Percentiles rank a stretch among this genome's conserved stretches.
Conservation (phyloP, 2,888 invertebrate genomes). For the Pocota personata region DNA sequence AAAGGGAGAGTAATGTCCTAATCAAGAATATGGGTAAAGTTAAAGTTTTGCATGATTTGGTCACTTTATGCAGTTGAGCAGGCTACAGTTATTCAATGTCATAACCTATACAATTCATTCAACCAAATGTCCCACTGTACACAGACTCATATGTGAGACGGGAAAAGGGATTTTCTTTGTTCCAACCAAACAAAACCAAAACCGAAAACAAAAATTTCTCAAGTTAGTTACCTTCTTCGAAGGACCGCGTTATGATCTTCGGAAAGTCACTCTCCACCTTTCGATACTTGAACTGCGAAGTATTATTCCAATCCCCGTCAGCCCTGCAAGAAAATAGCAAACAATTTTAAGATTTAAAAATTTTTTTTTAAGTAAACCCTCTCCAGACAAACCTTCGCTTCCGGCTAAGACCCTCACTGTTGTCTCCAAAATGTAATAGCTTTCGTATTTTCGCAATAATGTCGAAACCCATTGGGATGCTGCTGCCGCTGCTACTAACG, state of each 20-base stretch:
- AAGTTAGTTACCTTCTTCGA: conserved; percentile 77
- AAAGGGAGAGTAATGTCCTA: too few relatives aligned
- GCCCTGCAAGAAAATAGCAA: conserved; percentile 60
- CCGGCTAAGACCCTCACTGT: conserved; percentile 65
- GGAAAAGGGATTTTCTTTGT: background rate
- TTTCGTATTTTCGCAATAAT: conserved; percentile 76
- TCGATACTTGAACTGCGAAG: conserved; percentile 78
- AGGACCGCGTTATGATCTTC: conserved; percentile 76
- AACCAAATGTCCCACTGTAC: too few relatives aligned
- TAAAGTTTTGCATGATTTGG: too few relatives aligned
- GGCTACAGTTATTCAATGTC: too few relatives aligned
- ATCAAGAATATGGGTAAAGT: too few relatives aligned
- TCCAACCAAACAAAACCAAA: background rate
- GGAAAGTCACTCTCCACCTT: conserved; percentile 78
- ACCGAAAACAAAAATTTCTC: background rate
- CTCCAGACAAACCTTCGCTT: conserved; percentile 76
- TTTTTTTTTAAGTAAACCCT: too few relatives aligned
- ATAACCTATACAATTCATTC: too few relatives aligned
- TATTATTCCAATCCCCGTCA: conserved; percentile 75
- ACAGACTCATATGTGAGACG: too few relatives aligned
- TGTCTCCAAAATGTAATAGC: conserved; percentile 73
- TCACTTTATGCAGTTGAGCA: too few relatives aligned
- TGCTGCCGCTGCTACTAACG: conserved; percentile 60
- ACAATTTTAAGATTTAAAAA: background rate
- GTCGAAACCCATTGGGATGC: conserved; percentile 80